phyloP scores from a whole-genome alignment of 2,888 invertebrate species.

The Eurytoma adleriae region DNA sequence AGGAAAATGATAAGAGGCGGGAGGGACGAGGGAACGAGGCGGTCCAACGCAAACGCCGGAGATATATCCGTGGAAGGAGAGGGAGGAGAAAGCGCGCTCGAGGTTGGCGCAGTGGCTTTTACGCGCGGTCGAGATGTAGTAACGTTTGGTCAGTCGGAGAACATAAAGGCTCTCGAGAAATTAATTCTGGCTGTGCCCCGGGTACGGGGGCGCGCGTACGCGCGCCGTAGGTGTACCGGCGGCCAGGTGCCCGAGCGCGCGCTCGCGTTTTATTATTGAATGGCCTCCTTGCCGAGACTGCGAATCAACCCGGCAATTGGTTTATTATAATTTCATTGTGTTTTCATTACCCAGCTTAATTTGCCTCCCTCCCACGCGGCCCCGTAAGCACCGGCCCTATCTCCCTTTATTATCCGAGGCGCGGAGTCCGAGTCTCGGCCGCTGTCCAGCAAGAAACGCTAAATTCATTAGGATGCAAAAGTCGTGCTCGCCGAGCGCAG shows the following conservation, averaged over 20 bases:
- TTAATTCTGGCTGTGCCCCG: conserved; percentile 70
- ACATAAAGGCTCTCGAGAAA: conserved; percentile 75
- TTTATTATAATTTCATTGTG: conserved; percentile 75
- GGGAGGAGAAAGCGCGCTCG: conserved; percentile 45
- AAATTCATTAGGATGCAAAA: conserved; percentile 48
- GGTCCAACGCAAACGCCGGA: conserved; percentile 38
- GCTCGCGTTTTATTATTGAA: conserved; percentile 74
- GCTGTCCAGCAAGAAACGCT: conserved; percentile 17
- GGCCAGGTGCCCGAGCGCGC: background rate
- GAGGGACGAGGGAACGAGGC: conserved; percentile 20
- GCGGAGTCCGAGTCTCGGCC: conserved; percentile 51
- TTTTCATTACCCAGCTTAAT: conserved; percentile 74
- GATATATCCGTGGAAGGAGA: conserved; percentile 22
- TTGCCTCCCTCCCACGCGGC: conserved; percentile 59
- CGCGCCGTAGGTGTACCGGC: background rate
- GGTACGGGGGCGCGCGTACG: conserved; percentile 50
- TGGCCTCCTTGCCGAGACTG: conserved; percentile 64
- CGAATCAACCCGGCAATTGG: conserved; percentile 74
- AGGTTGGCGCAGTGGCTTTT: conserved; percentile 55
- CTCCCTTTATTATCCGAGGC: conserved; percentile 68
- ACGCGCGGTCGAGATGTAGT: conserved; percentile 60
- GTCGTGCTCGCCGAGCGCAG: conserved; percentile 19
- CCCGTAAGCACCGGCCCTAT: conserved; percentile 66
- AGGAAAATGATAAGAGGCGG: conserved; percentile 19
- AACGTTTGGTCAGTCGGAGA: conserved; percentile 72